Conservation (phyloP, 2,797 vertebrate species). For the Crax fasciolata region DNA sequence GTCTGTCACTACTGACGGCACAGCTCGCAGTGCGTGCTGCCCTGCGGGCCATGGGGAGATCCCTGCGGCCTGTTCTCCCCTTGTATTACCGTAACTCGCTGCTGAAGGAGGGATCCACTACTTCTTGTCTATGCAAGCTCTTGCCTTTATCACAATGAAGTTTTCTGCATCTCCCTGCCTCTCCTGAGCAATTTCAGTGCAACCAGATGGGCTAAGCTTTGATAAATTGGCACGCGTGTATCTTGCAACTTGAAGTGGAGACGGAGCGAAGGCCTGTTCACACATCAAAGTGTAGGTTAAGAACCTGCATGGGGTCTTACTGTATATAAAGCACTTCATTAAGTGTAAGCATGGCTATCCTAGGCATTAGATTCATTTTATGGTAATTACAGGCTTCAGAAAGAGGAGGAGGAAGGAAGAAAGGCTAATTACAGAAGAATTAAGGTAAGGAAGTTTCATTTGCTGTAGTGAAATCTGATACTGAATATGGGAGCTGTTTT, state of each 20-base stretch:
- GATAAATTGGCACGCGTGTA: background rate
- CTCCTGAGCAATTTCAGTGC: background rate
- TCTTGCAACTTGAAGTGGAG: background rate
- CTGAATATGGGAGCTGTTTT: background rate
- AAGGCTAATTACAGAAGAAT: background rate
- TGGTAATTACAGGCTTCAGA: background rate
- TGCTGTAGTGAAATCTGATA: background rate
- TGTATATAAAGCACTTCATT: background rate
- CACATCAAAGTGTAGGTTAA: background rate
- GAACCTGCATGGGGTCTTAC: background rate
- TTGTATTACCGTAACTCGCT: background rate
- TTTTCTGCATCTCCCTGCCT: background rate
- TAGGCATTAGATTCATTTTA: background rate
- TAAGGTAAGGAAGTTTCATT: background rate
- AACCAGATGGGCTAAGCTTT: background rate
- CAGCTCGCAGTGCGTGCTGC: background rate
- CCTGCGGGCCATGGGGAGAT: background rate
- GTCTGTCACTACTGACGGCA: fast-evolving
- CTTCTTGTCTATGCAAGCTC: background rate
- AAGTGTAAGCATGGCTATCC: background rate
- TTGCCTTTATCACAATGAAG: background rate
- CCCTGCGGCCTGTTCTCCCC: background rate
- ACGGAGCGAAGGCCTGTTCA: background rate
- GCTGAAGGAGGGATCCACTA: background rate
- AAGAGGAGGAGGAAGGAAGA: background rate